A percentile compares a stretch with the other conserved stretches of the same genome.
Evolutionary conservation across 2,113 vertebrate species (phyloP).

Genomic region (Cynopterus brachyotis): DNA sequence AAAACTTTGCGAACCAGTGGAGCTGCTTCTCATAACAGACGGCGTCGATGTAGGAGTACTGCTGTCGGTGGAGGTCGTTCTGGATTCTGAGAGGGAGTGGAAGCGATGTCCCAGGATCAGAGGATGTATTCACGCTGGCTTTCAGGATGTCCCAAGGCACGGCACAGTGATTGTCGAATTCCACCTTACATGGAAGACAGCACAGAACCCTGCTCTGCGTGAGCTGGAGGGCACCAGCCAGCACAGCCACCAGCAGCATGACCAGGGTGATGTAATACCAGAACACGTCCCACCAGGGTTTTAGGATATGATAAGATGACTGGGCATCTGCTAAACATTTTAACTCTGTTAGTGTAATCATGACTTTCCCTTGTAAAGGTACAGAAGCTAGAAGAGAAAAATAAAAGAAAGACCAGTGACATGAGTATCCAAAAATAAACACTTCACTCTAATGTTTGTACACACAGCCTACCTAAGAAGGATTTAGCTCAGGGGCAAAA

Average conservation of each 20-base stretch:
- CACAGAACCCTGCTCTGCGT: slow-evolving; percentile 87
- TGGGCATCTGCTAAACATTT: slow-evolving; percentile 87
- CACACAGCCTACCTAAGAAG: neutral
- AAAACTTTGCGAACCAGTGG: slow-evolving; percentile 92
- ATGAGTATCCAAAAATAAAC: neutral
- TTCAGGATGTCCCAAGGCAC: slow-evolving; percentile 84
- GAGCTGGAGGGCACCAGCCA: slow-evolving; percentile 88
- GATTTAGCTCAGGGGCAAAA: neutral
- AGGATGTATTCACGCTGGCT: slow-evolving; percentile 78
- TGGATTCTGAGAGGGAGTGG: slow-evolving; percentile 81
- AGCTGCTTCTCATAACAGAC: slow-evolving; percentile 89
- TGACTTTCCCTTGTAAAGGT: slow-evolving; percentile 80
- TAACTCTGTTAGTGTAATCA: slow-evolving; percentile 89
- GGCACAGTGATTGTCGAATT: slow-evolving; percentile 84
- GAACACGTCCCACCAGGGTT: slow-evolving; percentile 91
- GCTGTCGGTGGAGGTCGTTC: slow-evolving; percentile 88
- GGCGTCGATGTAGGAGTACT: slow-evolving; percentile 88
- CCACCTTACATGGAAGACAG: slow-evolving; percentile 89
- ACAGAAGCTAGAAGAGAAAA: slow-evolving; percentile 78
- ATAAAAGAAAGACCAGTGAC: slow-evolving; percentile 11
- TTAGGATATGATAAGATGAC: slow-evolving; percentile 86
- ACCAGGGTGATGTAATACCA: slow-evolving; percentile 91
- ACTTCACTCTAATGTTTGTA: neutral
- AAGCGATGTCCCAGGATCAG: slow-evolving; percentile 36
- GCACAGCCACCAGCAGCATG: slow-evolving; percentile 89